Conservation (phyloP, 1,140 invertebrate species). For the Apis mellifera region DNA sequence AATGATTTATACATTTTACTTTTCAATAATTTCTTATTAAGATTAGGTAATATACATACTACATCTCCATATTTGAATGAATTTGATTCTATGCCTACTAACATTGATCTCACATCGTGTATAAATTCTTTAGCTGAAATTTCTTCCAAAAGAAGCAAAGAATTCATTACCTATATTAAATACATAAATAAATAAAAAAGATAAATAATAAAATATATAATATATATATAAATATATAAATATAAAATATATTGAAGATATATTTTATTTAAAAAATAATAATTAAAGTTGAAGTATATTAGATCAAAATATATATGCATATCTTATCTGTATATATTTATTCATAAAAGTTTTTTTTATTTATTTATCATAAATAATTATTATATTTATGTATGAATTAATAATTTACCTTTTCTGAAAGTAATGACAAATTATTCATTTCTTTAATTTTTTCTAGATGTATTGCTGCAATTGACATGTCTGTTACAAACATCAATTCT, state of each 20-base stretch:
- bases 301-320: neutral
- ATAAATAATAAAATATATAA: neutral
- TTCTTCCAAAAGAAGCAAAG: slow-evolving; percentile 59
- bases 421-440: slow-evolving; percentile 52
- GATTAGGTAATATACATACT: slow-evolving; percentile 53
- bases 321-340: neutral
- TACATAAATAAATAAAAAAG: slow-evolving; percentile 8
- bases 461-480: slow-evolving; percentile 67
- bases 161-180: slow-evolving; percentile 48
- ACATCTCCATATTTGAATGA: slow-evolving; percentile 72
- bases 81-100: slow-evolving; percentile 81
- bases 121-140: slow-evolving; percentile 72
- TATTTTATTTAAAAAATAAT: neutral
- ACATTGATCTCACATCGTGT: slow-evolving; percentile 75
- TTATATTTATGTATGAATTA: neutral
- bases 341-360: neutral
- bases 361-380: neutral
- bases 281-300: neutral
- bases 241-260: neutral
- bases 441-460: slow-evolving; percentile 71
- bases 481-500: slow-evolving; percentile 70
- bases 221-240: neutral
- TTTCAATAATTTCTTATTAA: neutral
- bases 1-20: neutral
- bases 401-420: slow-evolving; percentile 56